Conservation (phyloP, 2,797 vertebrate genomes). For the Cirrhinus mrigala region DNA sequence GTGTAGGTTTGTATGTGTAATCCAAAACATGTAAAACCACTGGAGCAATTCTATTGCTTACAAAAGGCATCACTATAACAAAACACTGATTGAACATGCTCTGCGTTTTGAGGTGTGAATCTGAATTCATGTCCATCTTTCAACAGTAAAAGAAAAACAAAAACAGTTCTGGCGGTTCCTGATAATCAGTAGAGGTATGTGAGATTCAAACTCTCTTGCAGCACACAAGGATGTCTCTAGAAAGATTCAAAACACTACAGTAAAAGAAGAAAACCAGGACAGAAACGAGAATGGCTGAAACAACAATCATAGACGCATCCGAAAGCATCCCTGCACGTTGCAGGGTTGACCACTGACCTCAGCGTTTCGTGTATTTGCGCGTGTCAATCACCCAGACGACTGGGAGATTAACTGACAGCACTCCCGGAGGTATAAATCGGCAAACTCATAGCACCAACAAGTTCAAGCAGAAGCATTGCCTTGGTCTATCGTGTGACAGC, state of each 20-base stretch:
- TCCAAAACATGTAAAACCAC: conserved; percentile 77
- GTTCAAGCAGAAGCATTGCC: conserved; percentile 56
- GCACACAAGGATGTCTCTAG: conserved; percentile 60
- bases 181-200: conserved; percentile 58
- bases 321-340: conserved; percentile 67
- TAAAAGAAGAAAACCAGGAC: conserved; percentile 20
- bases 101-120: conserved; percentile 72
- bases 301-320: conserved; percentile 57
- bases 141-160: conserved; percentile 26
- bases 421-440: conserved; percentile 59
- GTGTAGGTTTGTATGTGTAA: conserved; percentile 71
- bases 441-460: conserved; percentile 60
- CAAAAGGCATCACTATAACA: conserved; percentile 79
- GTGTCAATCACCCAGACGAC: conserved; percentile 46
- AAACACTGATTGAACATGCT: conserved; percentile 60
- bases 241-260: conserved; percentile 53
- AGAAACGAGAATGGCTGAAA: not conserved
- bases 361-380: conserved; percentile 37
- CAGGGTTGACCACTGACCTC: conserved; percentile 53
- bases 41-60: conserved; percentile 81
- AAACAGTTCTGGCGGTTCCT: conserved; percentile 58
- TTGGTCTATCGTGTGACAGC: conserved; percentile 50
- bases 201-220: conserved; percentile 63
- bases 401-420: conserved; percentile 53
- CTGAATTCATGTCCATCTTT: conserved; percentile 56